Base-by-base conservation (phyloP, 2,797 vertebrate genomes). In the Ficedula albicollis region DNA sequence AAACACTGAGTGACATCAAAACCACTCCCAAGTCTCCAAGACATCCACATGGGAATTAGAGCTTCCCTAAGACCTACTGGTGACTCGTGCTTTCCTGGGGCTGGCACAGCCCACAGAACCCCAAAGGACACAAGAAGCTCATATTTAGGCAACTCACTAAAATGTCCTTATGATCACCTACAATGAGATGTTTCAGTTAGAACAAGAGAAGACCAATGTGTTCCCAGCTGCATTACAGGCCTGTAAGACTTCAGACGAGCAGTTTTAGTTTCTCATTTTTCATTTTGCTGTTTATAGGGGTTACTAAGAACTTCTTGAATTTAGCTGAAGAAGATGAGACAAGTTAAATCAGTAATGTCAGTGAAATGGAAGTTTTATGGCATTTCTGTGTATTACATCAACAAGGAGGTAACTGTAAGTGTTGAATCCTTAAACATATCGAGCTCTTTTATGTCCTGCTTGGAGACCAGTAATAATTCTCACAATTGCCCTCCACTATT, bases 181-280 rank as follows among this genome's bases (percentile, higher is more conserved):
- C 23, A 68, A 13, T 27, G 26, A 80, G 21, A 49, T 38, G 2
- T 54, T 86, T 64, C 46, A 27, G 6, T 1, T n/a, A 19, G 27
- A 90, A n/a, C 11, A 44, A n/a, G 13, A 29, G 26, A 52, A 27
- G 16, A 21, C 1, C 2, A 2, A 0, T 4, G 15, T 73, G 14
- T 43, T 62, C 11, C 38, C 51, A 62, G 49, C 2, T 82, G 14
- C 39, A 30, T 56, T 52, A 38, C 13, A 68, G 14, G 44, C 30
- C 25, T 77, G 14, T 39, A 73, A 77, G 43, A 55, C 3, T 30
- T 63, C 39, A 51, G 12, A 51, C 27, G 84, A 46, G 23, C 8
- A n/a, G 16, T 30, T 84, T 62, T 48, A 38, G 44, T 67, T 54
- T 55, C 30, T 69, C 7, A 3, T 55, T 85, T 75, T 66, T 80